Conservation (phyloP, 2,113 vertebrate species). For the Microcebus tavaratra region DNA sequence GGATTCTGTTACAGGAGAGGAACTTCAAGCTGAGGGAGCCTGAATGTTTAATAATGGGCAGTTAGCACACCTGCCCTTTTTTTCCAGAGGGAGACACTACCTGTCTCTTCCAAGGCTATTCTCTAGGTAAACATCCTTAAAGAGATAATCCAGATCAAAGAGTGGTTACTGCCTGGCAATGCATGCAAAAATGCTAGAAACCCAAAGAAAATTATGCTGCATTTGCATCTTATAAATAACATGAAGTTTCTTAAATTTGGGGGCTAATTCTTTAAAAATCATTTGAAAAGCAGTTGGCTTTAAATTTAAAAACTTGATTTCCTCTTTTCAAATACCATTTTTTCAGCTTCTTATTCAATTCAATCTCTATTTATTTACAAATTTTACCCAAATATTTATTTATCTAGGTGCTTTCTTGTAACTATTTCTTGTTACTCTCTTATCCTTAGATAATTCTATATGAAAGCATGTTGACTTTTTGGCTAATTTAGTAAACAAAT, state of each 20-base stretch:
- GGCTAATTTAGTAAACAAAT: constrained; percentile 45
- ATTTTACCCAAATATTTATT: constrained; percentile 13
- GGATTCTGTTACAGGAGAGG: background rate
- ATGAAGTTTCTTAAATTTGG: background rate
- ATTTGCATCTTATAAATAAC: background rate
- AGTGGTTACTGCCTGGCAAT: background rate
- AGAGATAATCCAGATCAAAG: background rate
- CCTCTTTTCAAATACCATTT: background rate
- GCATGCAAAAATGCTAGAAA: background rate
- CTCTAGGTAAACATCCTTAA: background rate
- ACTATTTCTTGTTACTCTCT: background rate
- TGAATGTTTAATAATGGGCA: background rate
- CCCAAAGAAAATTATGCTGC: background rate
- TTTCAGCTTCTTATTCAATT: background rate
- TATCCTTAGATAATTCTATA: background rate
- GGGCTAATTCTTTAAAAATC: background rate
- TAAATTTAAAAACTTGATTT: background rate
- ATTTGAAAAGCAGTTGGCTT: constrained; percentile 6
- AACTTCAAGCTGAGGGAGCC: background rate
- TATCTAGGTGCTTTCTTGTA: background rate
- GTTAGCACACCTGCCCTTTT: background rate
- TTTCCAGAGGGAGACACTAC: background rate
- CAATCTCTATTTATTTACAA: background rate
- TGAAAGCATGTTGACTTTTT: constrained; percentile 27
- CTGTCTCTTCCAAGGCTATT: background rate